These are phyloP conservation scores for Epinephelus lanceolatus DNA, from an alignment of 2,113 vertebrate genomes.

Conservation along the genomic window DNA sequence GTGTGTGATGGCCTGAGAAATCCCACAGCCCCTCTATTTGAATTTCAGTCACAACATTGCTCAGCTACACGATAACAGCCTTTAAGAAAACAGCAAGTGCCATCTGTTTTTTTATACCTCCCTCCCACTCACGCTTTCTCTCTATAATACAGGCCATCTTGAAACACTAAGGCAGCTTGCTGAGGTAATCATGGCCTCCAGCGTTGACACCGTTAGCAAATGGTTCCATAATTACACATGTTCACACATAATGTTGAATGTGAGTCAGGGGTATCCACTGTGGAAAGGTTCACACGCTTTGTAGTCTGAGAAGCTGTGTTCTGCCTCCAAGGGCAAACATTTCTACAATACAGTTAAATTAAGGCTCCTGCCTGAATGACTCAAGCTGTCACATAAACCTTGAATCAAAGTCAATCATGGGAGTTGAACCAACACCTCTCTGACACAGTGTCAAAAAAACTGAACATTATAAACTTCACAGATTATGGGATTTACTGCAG, in stretches of 20 bases:
- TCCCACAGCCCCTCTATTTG: slow-evolving; percentile 48
- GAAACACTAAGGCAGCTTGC: slow-evolving; percentile 69
- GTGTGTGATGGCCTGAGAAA: slow-evolving; percentile 56
- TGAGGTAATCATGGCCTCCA: slow-evolving; percentile 74
- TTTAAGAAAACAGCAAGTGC: slow-evolving; percentile 66
- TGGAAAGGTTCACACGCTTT: slow-evolving; percentile 23
- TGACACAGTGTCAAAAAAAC: not conserved
- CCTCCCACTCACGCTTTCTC: slow-evolving; percentile 65
- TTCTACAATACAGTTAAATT: not conserved
- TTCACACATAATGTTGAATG: slow-evolving; percentile 34
- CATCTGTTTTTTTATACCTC: slow-evolving; percentile 69
- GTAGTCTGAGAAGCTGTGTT: slow-evolving; percentile 11
- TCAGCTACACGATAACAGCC: slow-evolving; percentile 71
- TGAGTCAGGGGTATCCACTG: slow-evolving; percentile 48
- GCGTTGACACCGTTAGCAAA: slow-evolving; percentile 44
- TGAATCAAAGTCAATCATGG: not conserved
- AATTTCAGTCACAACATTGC: slow-evolving; percentile 68
- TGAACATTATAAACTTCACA: not conserved
- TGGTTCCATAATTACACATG: slow-evolving; percentile 62
- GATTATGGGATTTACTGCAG: not conserved
- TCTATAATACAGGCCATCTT: slow-evolving; percentile 56
- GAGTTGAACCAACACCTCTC: slow-evolving; percentile 3
- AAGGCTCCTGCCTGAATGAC: slow-evolving; percentile 1
- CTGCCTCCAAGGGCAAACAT: not conserved
- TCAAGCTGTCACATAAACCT: not conserved